phyloP scores from a whole-genome alignment of 2,113 vertebrate species.

The Oostethus manadensis region DNA sequence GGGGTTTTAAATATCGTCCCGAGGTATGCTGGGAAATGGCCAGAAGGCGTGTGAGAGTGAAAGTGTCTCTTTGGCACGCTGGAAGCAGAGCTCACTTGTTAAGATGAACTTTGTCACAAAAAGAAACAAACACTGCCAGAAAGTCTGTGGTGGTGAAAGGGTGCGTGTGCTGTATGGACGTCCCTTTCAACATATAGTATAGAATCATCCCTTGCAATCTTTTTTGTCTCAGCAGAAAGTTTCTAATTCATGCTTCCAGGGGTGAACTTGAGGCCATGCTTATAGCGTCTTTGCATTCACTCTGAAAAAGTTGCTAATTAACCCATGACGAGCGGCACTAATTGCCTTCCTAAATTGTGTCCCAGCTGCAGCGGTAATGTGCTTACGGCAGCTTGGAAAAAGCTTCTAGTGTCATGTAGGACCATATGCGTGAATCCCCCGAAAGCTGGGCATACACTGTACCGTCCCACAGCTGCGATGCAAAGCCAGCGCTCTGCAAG shows the following conservation, averaged over 20 bases:
- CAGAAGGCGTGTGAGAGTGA: conserved; percentile 21
- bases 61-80: conserved; percentile 40
- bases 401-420: background rate
- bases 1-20: background rate
- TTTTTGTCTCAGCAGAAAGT: conserved; percentile 35
- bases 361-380: background rate
- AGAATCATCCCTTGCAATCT: too few species aligned
- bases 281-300: conserved; percentile 9
- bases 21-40: conserved; percentile 11
- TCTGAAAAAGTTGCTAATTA: background rate
- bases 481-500: too few species aligned
- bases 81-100: conserved; percentile 20
- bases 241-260: conserved; percentile 67
- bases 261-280: conserved; percentile 70
- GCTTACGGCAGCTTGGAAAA: background rate
- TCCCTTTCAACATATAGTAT: conserved; percentile 50
- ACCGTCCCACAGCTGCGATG: background rate
- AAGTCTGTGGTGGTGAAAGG: conserved; percentile 34
- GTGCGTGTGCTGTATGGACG: conserved; percentile 47
- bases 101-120: conserved; percentile 24
- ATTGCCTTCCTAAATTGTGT: background rate
- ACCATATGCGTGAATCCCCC: background rate
- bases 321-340: background rate
- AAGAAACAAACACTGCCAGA: conserved; percentile 19
- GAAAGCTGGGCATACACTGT: background rate